Evolutionary conservation across 2,797 vertebrate species (phyloP), one percentile per base, ranked within the genome.

Genomic region (Aeoliscus strigatus): DNA sequence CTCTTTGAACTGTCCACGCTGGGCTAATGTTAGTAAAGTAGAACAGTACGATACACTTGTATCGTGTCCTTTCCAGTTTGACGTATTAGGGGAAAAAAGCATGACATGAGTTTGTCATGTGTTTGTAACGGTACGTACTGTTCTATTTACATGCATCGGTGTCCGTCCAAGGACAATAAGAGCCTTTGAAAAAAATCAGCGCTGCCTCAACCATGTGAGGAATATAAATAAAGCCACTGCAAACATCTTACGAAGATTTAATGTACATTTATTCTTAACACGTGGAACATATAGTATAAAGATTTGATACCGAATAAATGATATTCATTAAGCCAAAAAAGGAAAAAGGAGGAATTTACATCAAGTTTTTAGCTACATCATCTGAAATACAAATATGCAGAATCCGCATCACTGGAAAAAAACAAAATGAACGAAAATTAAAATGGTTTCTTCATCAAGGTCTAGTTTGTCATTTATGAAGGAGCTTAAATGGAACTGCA

Each of bases 261-360:
- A 98, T 99, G 96, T 98, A 99, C 96, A 99, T 99, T 99, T 99
- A 99, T 99, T 99, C 92, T 99, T 98, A 98, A 94, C 96, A 99
- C 94, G 91, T 97, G 96, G 96, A 98, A 99, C 94, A 99, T 98
- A 99, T 96, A 99, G 96, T 99, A 99, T 98, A 98, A 99, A 99
- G 96, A 98, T 99, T 97, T 99, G 93, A 98, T 98, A 99, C 94
- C 96, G 96, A 99, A 99, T 99, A 98, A 98, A 99, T 99, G 96
- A 98, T 97, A 98, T 97, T 98, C 94, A 98, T 98, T 97, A 93
- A 99, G 95, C 94, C 94, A 94, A 95, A 93, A 90, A 88, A 43
- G 65, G 89, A 86, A 67, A 91, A 92, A 91, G 88, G 84, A 91
- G 91, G 92, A 96, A 96, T 97, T 97, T 97, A 98, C 94, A 98